A percentile compares a stretch with the other conserved stretches of the same genome.
These are phyloP conservation scores for Drosophila prosaltans DNA, from an alignment of 1,140 invertebrate genomes.

Conservation along the genomic window DNA sequence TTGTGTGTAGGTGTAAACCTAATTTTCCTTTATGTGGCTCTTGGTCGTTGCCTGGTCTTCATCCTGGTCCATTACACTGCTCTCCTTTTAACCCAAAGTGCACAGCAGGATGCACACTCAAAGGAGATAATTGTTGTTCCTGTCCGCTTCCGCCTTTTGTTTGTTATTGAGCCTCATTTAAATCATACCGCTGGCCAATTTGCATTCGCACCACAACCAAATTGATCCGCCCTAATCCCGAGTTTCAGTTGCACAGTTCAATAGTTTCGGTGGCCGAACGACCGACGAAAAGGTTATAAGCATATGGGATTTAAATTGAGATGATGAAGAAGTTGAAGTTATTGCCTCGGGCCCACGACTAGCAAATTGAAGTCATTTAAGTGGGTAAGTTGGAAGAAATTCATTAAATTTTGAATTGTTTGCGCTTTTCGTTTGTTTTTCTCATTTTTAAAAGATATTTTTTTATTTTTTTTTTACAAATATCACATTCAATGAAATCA, in stretches of 20 bases:
- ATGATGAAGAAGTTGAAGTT: constrained; percentile 18
- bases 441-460: no score
- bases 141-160: constrained; percentile 55
- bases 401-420: not conserved
- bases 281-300: constrained; percentile 37
- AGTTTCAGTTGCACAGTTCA: constrained; percentile 18
- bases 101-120: constrained; percentile 55
- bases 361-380: constrained; percentile 60
- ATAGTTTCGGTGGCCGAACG: constrained; percentile 14
- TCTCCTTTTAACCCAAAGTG: constrained; percentile 30
- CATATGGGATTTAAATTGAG: constrained; percentile 65
- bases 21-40: constrained; percentile 72
- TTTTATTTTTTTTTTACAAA: no score
- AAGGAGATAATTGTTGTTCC: constrained; percentile 33
- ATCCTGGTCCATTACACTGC: constrained; percentile 3
- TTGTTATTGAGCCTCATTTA: constrained; percentile 73
- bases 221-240: constrained; percentile 80
- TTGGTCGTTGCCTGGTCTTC: constrained; percentile 26
- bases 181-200: constrained; percentile 80
- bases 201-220: constrained; percentile 80
- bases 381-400: not conserved
- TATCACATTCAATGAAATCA: no score
- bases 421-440: not conserved
- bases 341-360: constrained; percentile 6
- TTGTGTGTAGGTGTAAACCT: constrained; percentile 71